Evolutionary conservation across 1,140 invertebrate species (phyloP).

Genomic region (Sitobion miscanthi): DNA sequence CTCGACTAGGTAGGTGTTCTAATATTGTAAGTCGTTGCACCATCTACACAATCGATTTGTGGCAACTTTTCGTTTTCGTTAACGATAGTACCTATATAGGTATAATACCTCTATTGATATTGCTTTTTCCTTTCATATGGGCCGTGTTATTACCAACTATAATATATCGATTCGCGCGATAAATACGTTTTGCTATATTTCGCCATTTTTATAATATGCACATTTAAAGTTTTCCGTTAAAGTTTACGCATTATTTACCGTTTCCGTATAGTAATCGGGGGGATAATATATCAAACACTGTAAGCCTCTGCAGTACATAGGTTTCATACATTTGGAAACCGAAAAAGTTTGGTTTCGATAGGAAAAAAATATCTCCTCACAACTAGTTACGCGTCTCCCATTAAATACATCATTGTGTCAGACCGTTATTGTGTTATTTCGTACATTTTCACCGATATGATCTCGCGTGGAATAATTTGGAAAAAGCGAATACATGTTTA

Average conservation of each 20-base stretch:
- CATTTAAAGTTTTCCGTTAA: background rate
- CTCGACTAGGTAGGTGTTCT: background rate
- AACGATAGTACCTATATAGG: too few relatives aligned
- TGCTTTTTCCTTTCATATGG: too few relatives aligned
- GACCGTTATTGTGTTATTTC: background rate
- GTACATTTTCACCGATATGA: background rate
- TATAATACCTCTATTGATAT: too few relatives aligned
- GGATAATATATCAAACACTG: background rate
- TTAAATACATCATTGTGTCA: background rate
- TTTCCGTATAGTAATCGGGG: background rate
- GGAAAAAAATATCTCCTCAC: background rate
- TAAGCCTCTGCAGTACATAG: background rate
- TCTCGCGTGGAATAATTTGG: background rate
- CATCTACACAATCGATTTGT: background rate
- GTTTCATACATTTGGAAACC: background rate
- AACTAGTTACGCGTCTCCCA: too few relatives aligned
- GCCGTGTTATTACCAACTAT: too few relatives aligned
- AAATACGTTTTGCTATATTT: background rate
- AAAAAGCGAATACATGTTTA: background rate
- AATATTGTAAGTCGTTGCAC: background rate
- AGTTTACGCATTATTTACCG: background rate
- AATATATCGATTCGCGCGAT: background rate
- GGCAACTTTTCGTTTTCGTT: background rate
- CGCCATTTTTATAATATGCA: background rate
- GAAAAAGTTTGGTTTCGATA: background rate